phyloP scores from a whole-genome alignment of 30 jellyfish, hydroid and myxozoan genomes.

The Turritopsis rubra region DNA sequence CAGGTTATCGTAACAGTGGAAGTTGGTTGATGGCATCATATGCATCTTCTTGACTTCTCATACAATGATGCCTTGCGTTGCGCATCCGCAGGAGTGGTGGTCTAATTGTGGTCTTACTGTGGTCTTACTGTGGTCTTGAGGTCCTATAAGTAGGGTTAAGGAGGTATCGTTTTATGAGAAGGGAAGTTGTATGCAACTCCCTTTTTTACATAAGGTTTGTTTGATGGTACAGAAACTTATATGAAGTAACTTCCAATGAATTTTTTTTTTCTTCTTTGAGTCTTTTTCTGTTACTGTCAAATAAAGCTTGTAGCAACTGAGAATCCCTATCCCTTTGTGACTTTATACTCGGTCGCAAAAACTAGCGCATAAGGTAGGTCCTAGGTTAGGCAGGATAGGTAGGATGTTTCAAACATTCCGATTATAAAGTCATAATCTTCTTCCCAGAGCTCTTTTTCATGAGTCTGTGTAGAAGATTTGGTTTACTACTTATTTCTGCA shows the following conservation, averaged over 20 bases:
- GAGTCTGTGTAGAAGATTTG: neutral
- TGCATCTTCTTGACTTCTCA: neutral
- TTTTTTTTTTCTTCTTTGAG: neutral
- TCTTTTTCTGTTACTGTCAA: neutral
- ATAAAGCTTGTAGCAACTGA: neutral
- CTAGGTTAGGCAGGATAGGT: neutral
- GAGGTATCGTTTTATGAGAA: neutral
- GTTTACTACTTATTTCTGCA: neutral
- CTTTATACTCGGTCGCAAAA: neutral
- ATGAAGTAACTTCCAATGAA: neutral
- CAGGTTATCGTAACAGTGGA: neutral
- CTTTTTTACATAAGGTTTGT: neutral
- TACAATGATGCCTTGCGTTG: neutral
- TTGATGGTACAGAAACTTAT: neutral
- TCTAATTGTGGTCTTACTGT: no score
- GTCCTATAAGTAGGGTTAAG: neutral
- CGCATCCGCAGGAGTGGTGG: neutral
- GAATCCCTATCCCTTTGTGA: neutral
- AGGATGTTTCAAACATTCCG: neutral
- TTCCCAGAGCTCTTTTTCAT: neutral
- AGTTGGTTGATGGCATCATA: neutral
- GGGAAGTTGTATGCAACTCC: neutral
- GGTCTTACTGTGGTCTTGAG: no score
- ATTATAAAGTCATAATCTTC: neutral
- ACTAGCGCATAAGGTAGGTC: neutral